Evolutionary conservation across 2,113 vertebrate species (phyloP), one percentile per base, ranked within the genome.

Genomic region (Scytalopus superciliaris): DNA sequence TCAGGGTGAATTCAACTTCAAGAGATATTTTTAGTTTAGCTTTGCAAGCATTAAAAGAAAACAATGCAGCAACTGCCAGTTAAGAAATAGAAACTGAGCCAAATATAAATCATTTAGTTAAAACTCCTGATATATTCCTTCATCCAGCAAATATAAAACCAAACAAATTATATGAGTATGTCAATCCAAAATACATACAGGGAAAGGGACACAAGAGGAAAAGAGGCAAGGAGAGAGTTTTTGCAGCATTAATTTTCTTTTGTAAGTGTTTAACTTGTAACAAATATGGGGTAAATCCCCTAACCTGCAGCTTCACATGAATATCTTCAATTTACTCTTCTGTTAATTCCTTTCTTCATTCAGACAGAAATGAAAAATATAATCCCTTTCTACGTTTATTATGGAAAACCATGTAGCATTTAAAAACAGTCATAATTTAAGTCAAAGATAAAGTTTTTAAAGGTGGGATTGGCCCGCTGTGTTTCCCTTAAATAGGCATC

Each of bases 401-500:
- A 78, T 92, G 60, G 47, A 96, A 97, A 98, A 95, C 62, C 59
- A 84, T 47, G 84, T 28, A 96, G 44, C 79, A 82, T 94, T 94
- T 90, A 87, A 97, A 97, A 95, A 23, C 39, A 89, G 75, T 84
- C 76, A 92, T 94, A 69, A 92, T 96, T 95, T 94, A 79, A 97
- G 74, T 95, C 62, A 96, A 97, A 97, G 66, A 93, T 89, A 95
- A 95, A 87, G 70, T 94, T 97, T 98, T 96, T 92, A 94, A 96
- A 96, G 74, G 67, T 87, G 87, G 72, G 84, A 95, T 96, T 97
- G 88, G 77, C 96, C 88, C 66, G 75, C 83, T 81, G 31, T 24
- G 63, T 94, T 96, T 97, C 90, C 11, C 55, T 96, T 97, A 98
- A 97, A 90, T 94, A 95, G 90, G 94, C 75, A 97, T 83, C 89